A percentile compares a stretch with the other conserved stretches of the same genome.
These are phyloP conservation scores for Spodoptera littoralis DNA, from an alignment of 2,888 invertebrate genomes.

Conservation along the genomic window DNA sequence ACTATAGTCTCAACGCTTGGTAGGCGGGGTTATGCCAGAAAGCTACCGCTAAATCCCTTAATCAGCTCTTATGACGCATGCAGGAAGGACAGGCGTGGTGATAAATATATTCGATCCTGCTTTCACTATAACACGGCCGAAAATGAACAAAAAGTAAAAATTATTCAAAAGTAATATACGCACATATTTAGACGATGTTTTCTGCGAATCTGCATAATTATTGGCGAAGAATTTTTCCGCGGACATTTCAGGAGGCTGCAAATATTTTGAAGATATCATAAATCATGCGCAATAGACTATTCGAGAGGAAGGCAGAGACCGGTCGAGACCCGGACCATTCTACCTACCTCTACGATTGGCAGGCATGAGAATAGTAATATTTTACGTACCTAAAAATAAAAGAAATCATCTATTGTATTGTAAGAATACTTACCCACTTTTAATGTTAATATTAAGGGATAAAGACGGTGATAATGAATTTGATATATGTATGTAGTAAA, in stretches of 20 bases:
- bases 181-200: constrained; percentile 45
- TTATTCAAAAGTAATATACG: neutral
- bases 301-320: constrained; percentile 11
- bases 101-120: too few relatives aligned
- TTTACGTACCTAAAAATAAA: constrained; percentile 32
- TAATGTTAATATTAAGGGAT: neutral
- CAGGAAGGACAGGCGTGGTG: too few relatives aligned
- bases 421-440: constrained; percentile 8
- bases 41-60: too few relatives aligned
- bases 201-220: constrained; percentile 8
- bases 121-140: too few relatives aligned
- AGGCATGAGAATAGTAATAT: constrained; percentile 22
- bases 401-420: constrained; percentile 12
- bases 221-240: constrained; percentile 34
- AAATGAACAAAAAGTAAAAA: too few relatives aligned
- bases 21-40: too few relatives aligned
- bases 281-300: constrained; percentile 1
- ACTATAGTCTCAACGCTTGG: too few relatives aligned
- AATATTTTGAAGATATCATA: constrained; percentile 8
- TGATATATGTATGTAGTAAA: too few relatives aligned
- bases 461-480: too few relatives aligned
- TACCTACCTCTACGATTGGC: constrained; percentile 12
- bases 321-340: constrained; percentile 5
- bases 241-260: constrained; percentile 46
- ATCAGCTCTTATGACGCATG: too few relatives aligned